Evolutionary conservation across 2,797 vertebrate genomes (phyloP).

Genomic region (Alcedo atthis): DNA sequence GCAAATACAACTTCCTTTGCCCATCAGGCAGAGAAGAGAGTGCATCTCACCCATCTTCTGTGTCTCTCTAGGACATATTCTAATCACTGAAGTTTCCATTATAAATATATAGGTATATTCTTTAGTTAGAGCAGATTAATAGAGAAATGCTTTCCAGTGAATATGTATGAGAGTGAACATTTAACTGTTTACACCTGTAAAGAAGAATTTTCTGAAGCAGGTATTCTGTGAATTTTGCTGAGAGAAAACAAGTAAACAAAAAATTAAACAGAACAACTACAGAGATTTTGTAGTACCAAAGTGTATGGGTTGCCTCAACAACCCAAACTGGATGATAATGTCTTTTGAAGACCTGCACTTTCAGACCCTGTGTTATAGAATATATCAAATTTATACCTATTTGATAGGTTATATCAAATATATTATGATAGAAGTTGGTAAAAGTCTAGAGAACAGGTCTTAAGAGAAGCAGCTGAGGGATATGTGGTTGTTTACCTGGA

Average conservation of each 20-base stretch:
- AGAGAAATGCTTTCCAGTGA: not conserved
- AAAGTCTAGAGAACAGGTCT: not conserved
- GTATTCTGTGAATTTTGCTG: not conserved
- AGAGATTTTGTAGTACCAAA: not conserved
- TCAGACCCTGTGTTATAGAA: not conserved
- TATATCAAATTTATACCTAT: not conserved
- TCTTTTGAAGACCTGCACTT: not conserved
- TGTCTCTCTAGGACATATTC: not conserved
- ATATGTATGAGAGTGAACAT: not conserved
- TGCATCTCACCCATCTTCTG: not conserved
- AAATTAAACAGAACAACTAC: not conserved
- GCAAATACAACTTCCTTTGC: not conserved
- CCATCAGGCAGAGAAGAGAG: not conserved
- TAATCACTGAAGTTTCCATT: slow-evolving; percentile 9
- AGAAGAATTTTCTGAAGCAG: not conserved
- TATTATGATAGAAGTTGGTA: not conserved
- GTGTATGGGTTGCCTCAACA: not conserved
- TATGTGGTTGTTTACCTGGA: not conserved
- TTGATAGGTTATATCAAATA: not conserved
- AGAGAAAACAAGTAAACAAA: not conserved
- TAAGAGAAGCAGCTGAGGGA: not conserved
- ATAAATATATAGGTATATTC: not conserved
- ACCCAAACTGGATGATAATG: not conserved
- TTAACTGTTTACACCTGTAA: not conserved
- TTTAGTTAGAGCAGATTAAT: not conserved